Base-by-base conservation (phyloP, 2,888 invertebrate genomes). In the Tachystola acroxantha region DNA sequence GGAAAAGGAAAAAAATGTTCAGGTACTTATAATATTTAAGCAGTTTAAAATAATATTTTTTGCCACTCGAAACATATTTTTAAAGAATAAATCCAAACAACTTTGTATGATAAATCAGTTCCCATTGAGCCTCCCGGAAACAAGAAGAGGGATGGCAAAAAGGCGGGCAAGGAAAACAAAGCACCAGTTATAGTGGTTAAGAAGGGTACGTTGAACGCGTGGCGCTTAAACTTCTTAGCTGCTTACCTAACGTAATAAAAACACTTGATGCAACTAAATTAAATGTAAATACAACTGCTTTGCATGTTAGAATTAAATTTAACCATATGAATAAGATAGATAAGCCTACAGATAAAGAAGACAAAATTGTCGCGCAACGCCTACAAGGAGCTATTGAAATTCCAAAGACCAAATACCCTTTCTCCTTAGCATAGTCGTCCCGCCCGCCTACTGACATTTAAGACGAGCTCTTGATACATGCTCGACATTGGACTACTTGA, bases 1-100 rank as follows among this genome's bases (percentile, higher is more conserved):
- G 82, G 82, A 45, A 88, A 85, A 66, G 85, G 88, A 44, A 86
- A 86, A 57, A 84, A 82, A 61, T 70, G 72, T 52, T 72, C 82
- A 68, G 82, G 85, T 86, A 72, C 27, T 35, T 39, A 19, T 16
- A n/a, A 30, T 11, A 19, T 3, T 2, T 32, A 27, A 11, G 10
- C 14, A 11, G 10, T 3, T 27, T 5, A 24, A 24, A 6, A 6
- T 24, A 10, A 7, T 3, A 31, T 26, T 32, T 48, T 37, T 46
- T 50, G 52, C 47, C n/a, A 19, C 33, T 31, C 14, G 13, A 32
- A 36, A 2, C 7, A 10, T 11, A 6, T 11, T 12, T 11, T 27
- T 16, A 4, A 4, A 4, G 16, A 4, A 16, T 4, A 16, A 16
- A 16, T 16, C n/a, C n/a, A n/a, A n/a, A n/a, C n/a, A 16, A 16